These are phyloP conservation scores for Antheraea mylitta DNA, from an alignment of 1,140 invertebrate species.

Conservation along the genomic window DNA sequence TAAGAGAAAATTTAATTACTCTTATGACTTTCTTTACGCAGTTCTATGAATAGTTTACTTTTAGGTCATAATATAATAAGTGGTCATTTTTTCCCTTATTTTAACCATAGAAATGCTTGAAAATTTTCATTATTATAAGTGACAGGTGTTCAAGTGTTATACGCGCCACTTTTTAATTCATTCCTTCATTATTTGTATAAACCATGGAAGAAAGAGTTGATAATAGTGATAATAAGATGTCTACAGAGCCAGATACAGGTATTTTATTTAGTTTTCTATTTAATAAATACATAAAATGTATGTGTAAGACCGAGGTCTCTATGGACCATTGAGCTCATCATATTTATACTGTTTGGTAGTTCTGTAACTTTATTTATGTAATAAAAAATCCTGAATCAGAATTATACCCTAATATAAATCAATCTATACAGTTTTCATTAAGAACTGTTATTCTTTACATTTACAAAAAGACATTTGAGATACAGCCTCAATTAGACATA, in stretches of 20 bases:
- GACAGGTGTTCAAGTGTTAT: slow-evolving; percentile 61
- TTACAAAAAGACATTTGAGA: background rate
- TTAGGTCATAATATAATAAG: background rate
- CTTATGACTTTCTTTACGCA: slow-evolving; percentile 18
- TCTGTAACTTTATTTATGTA: background rate
- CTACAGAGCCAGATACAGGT: slow-evolving; percentile 25
- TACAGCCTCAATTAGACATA: background rate
- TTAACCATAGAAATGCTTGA: slow-evolving; percentile 34
- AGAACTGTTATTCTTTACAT: background rate
- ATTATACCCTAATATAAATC: background rate
- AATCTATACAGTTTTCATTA: background rate
- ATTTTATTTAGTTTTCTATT: slow-evolving; percentile 14
- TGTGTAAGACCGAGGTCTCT: background rate
- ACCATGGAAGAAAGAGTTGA: slow-evolving; percentile 51
- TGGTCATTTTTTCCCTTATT: background rate
- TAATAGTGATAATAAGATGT: slow-evolving; percentile 33
- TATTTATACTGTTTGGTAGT: background rate
- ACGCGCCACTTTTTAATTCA: slow-evolving; percentile 56
- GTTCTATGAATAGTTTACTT: slow-evolving; percentile 4
- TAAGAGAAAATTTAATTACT: slow-evolving; percentile 27
- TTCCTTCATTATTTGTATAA: slow-evolving; percentile 26
- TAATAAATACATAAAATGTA: background rate
- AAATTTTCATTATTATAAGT: slow-evolving; percentile 41
- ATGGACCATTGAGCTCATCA: background rate
- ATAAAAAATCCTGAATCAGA: background rate